phyloP scores from a whole-genome alignment of 1,140 invertebrate species.

The Drosophila erecta region DNA sequence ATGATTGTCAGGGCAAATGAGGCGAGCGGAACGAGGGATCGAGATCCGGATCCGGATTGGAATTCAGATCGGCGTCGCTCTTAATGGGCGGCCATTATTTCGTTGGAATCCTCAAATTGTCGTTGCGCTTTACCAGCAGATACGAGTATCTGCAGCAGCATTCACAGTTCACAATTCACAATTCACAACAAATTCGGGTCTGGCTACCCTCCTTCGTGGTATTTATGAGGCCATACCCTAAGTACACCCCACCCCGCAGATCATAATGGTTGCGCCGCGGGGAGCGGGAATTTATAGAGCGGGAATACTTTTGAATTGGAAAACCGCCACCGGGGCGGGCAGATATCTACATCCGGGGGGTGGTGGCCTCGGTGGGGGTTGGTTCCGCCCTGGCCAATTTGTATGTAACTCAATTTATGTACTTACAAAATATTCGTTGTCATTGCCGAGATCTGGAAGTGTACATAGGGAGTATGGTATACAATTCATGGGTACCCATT shows the following conservation, averaged over 20 bases:
- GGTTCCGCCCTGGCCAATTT: conserved; percentile 63
- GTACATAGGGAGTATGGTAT: conserved; percentile 7
- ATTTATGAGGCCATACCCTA: conserved; percentile 35
- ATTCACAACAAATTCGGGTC: conserved; percentile 39
- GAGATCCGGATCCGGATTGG: too few relatives aligned
- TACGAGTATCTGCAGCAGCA: conserved; percentile 32
- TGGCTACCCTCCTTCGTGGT: conserved; percentile 29
- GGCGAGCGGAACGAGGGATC: conserved; percentile 20
- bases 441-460: conserved; percentile 32
- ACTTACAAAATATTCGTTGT: conserved; percentile 51
- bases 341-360: conserved; percentile 14
- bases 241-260: conserved; percentile 28
- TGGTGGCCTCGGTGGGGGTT: conserved; percentile 47
- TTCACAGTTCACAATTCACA: conserved; percentile 4
- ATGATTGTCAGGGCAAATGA: conserved; percentile 34
- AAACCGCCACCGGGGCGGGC: conserved; percentile 5
- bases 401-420: conserved; percentile 73
- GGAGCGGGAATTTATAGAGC: conserved; percentile 30
- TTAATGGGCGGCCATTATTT: conserved; percentile 79
- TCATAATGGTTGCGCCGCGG: conserved; percentile 56
- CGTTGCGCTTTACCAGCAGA: conserved; percentile 29
- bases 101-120: conserved; percentile 60
- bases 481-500: background rate
- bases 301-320: conserved; percentile 38
- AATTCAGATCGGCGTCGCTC: conserved; percentile 9